Base-by-base conservation (phyloP, 2,797 vertebrate species). In the Hyperoplus lanceolatus region DNA sequence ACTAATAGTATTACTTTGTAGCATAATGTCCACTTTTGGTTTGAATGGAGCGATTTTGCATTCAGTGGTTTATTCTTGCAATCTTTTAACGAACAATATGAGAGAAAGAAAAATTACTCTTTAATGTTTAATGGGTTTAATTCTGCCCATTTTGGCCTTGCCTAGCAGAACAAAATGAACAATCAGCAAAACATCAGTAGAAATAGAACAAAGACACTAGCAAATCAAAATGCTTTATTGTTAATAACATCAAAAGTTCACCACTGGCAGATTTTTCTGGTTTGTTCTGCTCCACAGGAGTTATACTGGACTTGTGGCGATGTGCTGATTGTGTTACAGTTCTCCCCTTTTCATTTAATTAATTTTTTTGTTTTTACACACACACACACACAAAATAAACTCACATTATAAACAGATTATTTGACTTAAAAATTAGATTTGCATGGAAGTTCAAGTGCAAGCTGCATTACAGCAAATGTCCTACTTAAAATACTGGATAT, bases 1-100 rank as follows among this genome's bases (percentile, higher is more conserved):
- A 68, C 57, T 53, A 67, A 66, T 43, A 72, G 67, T 57, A 69
- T 51, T 56, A 45, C 53, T 70, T 55, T 68, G 59, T 75, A 72
- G 73, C 57, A 43, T 50, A 21, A 57, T 39, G 46, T 73, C 1
- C 6, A 1, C n/a, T 43, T 29, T 54, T 29, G 8, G 16, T 54
- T 53, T 60, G 70, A 69, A 68, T 16, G 60, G 21, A 59, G 50
- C 53, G 43, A 15, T 60, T 75, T 39, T 68, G 56, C 61, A 64
- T 15, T 46, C 16, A 67, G 3, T 16, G 36, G n/a, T 53, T 60
- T 55, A 29, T 53, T 68, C 3, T 1, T 67, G 16, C n/a, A 36
- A 46, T 61, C 67, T 50, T 59, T 58, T 42, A 16, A 50, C 49
- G 29, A 66, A 65, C 11, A 42, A 21, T 56, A 45, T 7, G 14